Conservation (phyloP, 2,113 vertebrate species). For the Malurus elegans region DNA sequence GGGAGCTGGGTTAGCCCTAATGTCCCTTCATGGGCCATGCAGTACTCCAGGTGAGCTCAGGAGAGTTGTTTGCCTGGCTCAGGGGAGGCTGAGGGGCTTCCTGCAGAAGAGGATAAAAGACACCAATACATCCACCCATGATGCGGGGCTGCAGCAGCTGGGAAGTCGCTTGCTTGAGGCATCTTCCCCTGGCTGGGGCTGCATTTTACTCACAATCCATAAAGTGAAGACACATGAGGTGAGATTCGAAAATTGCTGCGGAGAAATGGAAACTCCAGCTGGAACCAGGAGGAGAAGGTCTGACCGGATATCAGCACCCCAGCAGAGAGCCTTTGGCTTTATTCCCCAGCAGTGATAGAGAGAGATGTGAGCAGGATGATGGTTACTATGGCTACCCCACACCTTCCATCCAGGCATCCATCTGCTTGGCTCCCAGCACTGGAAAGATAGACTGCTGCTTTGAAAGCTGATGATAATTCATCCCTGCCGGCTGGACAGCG, state of each 20-base stretch:
- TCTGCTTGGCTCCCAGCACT: conserved; percentile 72
- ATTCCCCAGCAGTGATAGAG: conserved; percentile 53
- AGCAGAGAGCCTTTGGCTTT: conserved; percentile 23
- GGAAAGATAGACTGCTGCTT: conserved; percentile 70
- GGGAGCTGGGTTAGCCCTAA: neutral
- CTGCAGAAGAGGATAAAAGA: neutral
- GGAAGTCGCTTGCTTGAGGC: accelerated
- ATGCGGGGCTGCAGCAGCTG: neutral
- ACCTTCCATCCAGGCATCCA: conserved; percentile 73
- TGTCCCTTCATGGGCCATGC: accelerated
- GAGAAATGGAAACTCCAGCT: neutral
- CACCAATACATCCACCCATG: accelerated
- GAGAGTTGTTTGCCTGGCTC: neutral
- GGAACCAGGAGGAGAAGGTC: neutral
- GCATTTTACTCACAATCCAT: neutral
- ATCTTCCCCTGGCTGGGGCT: neutral
- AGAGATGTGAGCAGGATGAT: conserved; percentile 60
- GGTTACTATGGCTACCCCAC: conserved; percentile 76
- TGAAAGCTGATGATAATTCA: conserved; percentile 73
- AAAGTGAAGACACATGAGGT: neutral
- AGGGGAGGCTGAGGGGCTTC: neutral
- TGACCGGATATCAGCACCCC: neutral
- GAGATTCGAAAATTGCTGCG: neutral
- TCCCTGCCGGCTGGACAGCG: conserved; percentile 25
- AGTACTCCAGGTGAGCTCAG: neutral